Evolutionary conservation across 2,888 invertebrate species (phyloP).

Genomic region (Agonopterix heracliana): DNA sequence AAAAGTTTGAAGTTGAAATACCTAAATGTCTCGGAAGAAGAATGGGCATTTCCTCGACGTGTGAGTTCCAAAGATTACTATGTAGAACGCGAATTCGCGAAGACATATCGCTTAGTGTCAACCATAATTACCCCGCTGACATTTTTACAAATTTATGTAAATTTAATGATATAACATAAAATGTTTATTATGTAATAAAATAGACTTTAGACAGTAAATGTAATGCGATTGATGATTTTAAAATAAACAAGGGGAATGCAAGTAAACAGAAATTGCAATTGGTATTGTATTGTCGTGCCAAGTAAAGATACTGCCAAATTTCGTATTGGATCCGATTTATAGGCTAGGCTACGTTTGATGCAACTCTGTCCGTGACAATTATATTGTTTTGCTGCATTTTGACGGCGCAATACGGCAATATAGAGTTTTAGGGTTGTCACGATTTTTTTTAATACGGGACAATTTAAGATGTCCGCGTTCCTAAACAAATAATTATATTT

Average conservation of each 20-base stretch:
- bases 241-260: conserved; percentile 36
- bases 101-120: conserved; percentile 23
- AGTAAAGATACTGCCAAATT: conserved; percentile 52
- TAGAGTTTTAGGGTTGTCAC: too few species aligned
- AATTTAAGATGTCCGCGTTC: too few species aligned
- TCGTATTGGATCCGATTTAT: conserved; percentile 34
- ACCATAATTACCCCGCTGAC: conserved; percentile 25
- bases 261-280: conserved; percentile 53
- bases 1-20: too few species aligned
- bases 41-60: neutral
- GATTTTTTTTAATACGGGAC: too few species aligned
- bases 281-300: conserved; percentile 32
- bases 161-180: too few species aligned
- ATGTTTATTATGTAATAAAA: conserved; percentile 3
- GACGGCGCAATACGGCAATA: too few species aligned
- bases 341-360: conserved; percentile 32
- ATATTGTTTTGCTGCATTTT: conserved; percentile 23
- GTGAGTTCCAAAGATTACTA: neutral
- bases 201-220: conserved; percentile 16
- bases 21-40: too few species aligned
- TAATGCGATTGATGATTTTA: conserved; percentile 24
- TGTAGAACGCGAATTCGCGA: conserved; percentile 6
- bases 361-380: conserved; percentile 25
- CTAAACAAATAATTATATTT: too few species aligned
- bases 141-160: conserved; percentile 16